Conservation (phyloP, 2,888 invertebrate species). For the Notodromas monacha region DNA sequence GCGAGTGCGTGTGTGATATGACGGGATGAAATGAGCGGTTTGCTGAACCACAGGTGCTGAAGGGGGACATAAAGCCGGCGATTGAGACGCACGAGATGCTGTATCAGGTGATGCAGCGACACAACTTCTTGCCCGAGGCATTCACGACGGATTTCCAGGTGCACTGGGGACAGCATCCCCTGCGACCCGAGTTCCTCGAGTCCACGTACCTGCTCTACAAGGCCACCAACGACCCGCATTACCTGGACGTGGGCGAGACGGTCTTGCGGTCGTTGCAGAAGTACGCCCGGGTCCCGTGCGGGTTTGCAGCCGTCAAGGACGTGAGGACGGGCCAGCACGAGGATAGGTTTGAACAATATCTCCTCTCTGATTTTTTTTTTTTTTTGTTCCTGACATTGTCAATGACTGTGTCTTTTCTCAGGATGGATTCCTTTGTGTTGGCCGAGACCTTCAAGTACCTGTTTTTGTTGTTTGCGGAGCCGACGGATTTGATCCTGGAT, state of each 20-base stretch:
- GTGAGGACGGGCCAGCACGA: slow-evolving; percentile 62
- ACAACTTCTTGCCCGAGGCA: slow-evolving; percentile 91
- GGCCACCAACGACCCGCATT: slow-evolving; percentile 82
- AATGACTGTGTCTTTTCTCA: too few relatives aligned
- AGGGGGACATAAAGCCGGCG: slow-evolving; percentile 76
- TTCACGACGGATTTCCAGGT: slow-evolving; percentile 93
- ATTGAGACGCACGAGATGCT: slow-evolving; percentile 98
- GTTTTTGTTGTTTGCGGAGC: slow-evolving; percentile 64
- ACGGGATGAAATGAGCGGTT: too few relatives aligned
- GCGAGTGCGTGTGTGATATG: too few relatives aligned
- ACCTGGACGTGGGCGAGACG: slow-evolving; percentile 60
- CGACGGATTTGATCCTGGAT: slow-evolving; percentile 42
- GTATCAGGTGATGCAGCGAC: slow-evolving; percentile 85
- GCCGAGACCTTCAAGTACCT: slow-evolving; percentile 94
- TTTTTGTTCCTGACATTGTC: too few relatives aligned
- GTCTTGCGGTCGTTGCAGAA: slow-evolving; percentile 60
- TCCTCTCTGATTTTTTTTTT: too few relatives aligned
- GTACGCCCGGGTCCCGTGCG: slow-evolving; percentile 70
- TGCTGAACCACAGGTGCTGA: slow-evolving; percentile 27
- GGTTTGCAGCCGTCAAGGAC: slow-evolving; percentile 88
- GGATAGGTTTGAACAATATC: slow-evolving; percentile 32
- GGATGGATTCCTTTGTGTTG: slow-evolving; percentile 92
- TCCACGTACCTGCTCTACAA: slow-evolving; percentile 86
- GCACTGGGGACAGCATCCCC: slow-evolving; percentile 89
- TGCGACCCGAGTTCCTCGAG: slow-evolving; percentile 86